A percentile compares a stretch with the other conserved stretches of the same genome.
Evolutionary conservation across 2,888 invertebrate genomes (phyloP).

Genomic region (Hirtodrosophila trivittata): DNA sequence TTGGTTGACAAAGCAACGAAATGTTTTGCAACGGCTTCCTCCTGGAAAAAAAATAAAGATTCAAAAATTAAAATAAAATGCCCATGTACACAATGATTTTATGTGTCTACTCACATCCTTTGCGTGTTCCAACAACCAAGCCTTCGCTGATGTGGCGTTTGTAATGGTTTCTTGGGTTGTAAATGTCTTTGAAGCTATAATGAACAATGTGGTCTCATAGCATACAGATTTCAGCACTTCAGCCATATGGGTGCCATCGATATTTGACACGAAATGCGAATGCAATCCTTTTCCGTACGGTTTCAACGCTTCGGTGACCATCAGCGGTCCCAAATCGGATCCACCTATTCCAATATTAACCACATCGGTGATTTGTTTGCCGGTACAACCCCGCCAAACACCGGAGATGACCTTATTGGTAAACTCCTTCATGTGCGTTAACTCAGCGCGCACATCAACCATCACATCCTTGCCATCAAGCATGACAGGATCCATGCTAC

Average conservation of each 20-base stretch:
- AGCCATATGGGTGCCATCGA: constrained; percentile 99
- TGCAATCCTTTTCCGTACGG: constrained; percentile 94
- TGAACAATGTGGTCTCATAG: constrained; percentile 97
- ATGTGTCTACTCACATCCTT: constrained; percentile 89
- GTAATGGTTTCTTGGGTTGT: constrained; percentile 99
- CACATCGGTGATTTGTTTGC: constrained; percentile 97
- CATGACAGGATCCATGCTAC: constrained; percentile 87
- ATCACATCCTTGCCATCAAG: constrained; percentile 96
- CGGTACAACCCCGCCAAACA: constrained; percentile 92
- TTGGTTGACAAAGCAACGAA: constrained; percentile 99
- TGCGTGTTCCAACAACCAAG: constrained; percentile 94
- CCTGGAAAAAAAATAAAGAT: constrained; percentile 85
- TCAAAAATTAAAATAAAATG: background rate
- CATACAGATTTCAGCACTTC: constrained; percentile 95
- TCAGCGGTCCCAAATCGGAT: constrained; percentile 98
- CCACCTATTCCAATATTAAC: constrained; percentile 99
- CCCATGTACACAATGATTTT: background rate
- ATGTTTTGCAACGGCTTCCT: constrained; percentile 95
- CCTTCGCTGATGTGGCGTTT: constrained; percentile 98
- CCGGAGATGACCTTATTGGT: constrained; percentile 90
- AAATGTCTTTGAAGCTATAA: constrained; percentile 99
- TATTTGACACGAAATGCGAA: constrained; percentile 98
- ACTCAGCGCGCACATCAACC: constrained; percentile 95
- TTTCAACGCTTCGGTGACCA: constrained; percentile 99
- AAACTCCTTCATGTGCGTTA: constrained; percentile 97